A percentile compares a stretch with the other conserved stretches of the same genome.
phyloP scores from a whole-genome alignment of 2,113 vertebrate species.

The Zosterops pallidus region DNA sequence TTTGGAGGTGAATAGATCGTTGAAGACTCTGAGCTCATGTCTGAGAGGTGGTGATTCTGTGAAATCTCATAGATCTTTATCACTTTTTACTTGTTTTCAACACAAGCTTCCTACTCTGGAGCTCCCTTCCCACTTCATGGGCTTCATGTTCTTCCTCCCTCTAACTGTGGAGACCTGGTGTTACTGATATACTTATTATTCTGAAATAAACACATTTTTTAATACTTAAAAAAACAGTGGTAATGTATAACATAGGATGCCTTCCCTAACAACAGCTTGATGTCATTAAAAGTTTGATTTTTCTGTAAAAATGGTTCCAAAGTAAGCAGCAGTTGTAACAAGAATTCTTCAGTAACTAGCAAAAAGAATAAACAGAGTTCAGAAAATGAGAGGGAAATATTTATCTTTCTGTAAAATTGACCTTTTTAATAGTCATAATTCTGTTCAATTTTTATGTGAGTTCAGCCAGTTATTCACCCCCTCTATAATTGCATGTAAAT shows the following conservation, averaged over 20 bases:
- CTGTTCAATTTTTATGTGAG: background rate
- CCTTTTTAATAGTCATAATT: background rate
- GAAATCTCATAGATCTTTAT: background rate
- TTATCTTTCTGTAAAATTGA: background rate
- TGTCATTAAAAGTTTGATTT: background rate
- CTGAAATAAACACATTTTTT: background rate
- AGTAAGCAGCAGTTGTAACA: background rate
- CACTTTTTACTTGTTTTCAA: background rate
- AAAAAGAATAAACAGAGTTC: background rate
- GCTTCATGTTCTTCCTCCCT: background rate
- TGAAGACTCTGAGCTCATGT: background rate
- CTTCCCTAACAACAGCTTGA: background rate
- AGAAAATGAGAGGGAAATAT: background rate
- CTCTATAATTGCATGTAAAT: background rate
- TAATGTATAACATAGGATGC: background rate
- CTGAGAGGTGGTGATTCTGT: background rate
- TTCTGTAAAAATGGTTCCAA: background rate
- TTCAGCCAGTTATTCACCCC: background rate
- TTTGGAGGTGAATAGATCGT: background rate
- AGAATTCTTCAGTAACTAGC: background rate
- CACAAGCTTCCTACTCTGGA: accelerated
- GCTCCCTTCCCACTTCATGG: background rate
- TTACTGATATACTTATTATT: background rate
- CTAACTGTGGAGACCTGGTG: background rate
- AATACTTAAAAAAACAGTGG: background rate